Conservation (phyloP, 2,113 vertebrate species). For the Prunella fulvescens region DNA sequence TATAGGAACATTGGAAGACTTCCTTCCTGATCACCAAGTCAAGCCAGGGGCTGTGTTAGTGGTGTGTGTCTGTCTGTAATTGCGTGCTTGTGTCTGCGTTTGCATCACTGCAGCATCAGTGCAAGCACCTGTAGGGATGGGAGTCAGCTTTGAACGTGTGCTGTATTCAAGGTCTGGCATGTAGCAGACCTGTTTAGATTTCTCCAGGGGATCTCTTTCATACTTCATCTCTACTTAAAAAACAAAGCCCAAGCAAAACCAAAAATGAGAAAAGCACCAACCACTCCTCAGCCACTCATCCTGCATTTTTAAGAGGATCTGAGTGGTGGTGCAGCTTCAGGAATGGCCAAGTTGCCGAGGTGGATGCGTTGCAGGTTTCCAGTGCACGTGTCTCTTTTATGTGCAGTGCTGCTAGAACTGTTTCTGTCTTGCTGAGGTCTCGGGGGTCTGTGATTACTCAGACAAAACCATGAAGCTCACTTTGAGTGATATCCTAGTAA, state of each 20-base stretch:
- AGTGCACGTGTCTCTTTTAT: accelerated
- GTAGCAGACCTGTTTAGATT: background rate
- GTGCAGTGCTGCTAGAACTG: background rate
- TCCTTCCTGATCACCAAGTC: slow-evolving; percentile 46
- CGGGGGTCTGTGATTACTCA: accelerated
- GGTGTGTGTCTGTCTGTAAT: background rate
- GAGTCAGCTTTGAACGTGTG: background rate
- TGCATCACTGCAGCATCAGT: background rate
- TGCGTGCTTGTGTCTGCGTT: background rate
- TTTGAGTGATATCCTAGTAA: background rate
- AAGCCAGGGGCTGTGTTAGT: slow-evolving; percentile 17
- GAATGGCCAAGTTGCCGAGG: background rate
- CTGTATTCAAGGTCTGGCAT: background rate
- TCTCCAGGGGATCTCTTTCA: background rate
- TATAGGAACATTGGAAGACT: slow-evolving; percentile 54
- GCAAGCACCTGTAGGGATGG: background rate
- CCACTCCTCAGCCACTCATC: background rate
- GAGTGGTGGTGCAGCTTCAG: background rate
- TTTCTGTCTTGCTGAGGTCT: background rate
- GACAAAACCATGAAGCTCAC: background rate
- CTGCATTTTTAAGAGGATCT: background rate
- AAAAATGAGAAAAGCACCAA: background rate
- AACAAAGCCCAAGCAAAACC: background rate
- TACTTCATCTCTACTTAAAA: background rate
- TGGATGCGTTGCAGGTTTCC: background rate